Evolutionary conservation across 92 coral and sea anemone species (phyloP).

Genomic region (Zoanthus gigantus): DNA sequence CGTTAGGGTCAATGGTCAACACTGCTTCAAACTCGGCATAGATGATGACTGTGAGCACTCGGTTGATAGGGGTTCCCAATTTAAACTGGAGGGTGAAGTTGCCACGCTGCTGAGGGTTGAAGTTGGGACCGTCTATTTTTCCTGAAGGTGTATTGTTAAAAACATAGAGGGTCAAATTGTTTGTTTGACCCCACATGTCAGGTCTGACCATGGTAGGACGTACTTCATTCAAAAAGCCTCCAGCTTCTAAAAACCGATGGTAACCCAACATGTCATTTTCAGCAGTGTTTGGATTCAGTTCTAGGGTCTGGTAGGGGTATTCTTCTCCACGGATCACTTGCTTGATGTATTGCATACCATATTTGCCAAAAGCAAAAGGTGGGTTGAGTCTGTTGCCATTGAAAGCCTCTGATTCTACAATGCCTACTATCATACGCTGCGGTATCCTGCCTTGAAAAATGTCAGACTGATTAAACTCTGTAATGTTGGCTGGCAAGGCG

Average conservation of each 20-base stretch:
- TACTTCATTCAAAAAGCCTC: background rate
- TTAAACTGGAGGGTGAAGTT: background rate
- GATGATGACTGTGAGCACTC: background rate
- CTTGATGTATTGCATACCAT: background rate
- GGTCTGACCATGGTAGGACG: background rate
- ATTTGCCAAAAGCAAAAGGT: conserved; percentile 10
- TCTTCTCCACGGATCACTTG: conserved; percentile 52
- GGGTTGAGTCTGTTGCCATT: background rate
- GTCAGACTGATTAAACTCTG: background rate
- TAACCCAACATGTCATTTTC: conserved; percentile 44
- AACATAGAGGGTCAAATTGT: conserved; percentile 29
- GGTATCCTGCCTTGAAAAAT: conserved; percentile 20
- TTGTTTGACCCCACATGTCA: conserved; percentile 29
- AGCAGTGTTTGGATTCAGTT: background rate
- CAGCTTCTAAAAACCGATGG: conserved; percentile 33
- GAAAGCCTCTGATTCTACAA: background rate
- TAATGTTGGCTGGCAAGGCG: background rate
- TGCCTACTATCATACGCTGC: background rate
- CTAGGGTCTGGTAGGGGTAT: conserved; percentile 48
- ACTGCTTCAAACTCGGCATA: background rate
- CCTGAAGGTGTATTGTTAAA: conserved; percentile 45
- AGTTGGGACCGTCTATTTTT: background rate
- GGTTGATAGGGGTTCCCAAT: background rate
- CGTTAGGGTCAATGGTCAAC: conserved; percentile 11
- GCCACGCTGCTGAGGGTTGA: conserved; percentile 28